These are phyloP conservation scores for Phymatocera aterrima DNA, from an alignment of 2,888 invertebrate species.

Conservation along the genomic window DNA sequence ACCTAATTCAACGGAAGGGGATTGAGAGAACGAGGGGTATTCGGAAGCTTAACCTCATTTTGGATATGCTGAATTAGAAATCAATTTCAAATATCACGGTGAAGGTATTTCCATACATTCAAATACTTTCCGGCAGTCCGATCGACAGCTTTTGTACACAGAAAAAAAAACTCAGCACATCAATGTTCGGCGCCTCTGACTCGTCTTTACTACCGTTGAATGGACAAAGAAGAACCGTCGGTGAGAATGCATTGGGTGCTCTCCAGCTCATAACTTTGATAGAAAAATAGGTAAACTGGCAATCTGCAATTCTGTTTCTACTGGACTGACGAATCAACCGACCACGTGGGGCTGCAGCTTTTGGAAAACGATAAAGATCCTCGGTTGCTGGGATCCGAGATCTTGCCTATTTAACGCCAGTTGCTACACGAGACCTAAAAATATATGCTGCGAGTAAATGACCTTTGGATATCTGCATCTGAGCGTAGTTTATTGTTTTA, in stretches of 20 bases:
- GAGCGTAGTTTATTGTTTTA: slow-evolving; percentile 67
- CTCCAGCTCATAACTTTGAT: background rate
- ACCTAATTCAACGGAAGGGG: background rate
- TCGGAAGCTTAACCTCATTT: background rate
- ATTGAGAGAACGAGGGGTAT: background rate
- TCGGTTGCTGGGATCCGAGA: slow-evolving; percentile 1
- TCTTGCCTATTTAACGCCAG: slow-evolving; percentile 45
- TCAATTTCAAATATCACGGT: slow-evolving; percentile 1
- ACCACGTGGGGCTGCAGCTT: slow-evolving; percentile 31
- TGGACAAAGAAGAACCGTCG: background rate
- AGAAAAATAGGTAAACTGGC: background rate
- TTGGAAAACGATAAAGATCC: slow-evolving; percentile 29
- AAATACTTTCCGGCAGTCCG: background rate
- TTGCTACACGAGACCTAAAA: slow-evolving; percentile 44
- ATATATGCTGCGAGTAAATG: slow-evolving; percentile 59
- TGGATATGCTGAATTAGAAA: slow-evolving; percentile 24
- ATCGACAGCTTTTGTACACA: background rate
- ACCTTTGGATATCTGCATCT: slow-evolving; percentile 66
- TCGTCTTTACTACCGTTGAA: background rate
- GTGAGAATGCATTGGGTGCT: background rate
- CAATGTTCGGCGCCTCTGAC: background rate
- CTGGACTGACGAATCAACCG: background rate
- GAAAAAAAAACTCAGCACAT: background rate
- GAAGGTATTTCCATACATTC: slow-evolving; percentile 3
- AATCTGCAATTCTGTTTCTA: background rate